Evolutionary conservation across 1,140 invertebrate species (phyloP).

Genomic region (Dolichoris vasculosae): DNA sequence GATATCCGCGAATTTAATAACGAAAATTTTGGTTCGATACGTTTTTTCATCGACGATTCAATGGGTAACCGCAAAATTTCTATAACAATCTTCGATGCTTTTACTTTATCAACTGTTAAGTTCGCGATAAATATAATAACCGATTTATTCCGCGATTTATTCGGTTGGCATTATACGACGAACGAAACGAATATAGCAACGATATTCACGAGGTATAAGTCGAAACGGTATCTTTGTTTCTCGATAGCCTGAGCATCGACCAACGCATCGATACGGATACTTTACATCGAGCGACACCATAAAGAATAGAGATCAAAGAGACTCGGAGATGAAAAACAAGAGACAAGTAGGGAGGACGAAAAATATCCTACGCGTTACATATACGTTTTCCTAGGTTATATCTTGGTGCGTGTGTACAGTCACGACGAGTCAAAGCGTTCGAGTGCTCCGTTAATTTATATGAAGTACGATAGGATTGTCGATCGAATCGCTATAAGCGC

Average conservation of each 20-base stretch:
- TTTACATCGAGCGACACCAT: not conserved
- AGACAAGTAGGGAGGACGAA: too few relatives aligned
- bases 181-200: not conserved
- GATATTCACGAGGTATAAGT: not conserved
- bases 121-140: too few relatives aligned
- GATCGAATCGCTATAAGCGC: not conserved
- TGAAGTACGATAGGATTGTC: not conserved
- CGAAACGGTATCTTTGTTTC: slow-evolving; percentile 19
- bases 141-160: not conserved
- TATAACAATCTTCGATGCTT: too few relatives aligned
- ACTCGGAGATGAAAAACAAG: not conserved
- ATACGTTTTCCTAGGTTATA: not conserved
- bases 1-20: too few relatives aligned
- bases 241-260: not conserved
- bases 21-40: too few relatives aligned
- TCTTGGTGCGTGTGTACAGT: not conserved
- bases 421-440: not conserved
- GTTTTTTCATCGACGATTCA: too few relatives aligned
- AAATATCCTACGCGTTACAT: not conserved
- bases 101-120: too few relatives aligned
- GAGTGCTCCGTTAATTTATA: not conserved
- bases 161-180: not conserved
- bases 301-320: slow-evolving; percentile 10
- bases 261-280: not conserved
- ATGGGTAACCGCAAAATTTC: too few relatives aligned